Conservation (phyloP, 2,113 vertebrate genomes). For the Uropsilus gracilis region DNA sequence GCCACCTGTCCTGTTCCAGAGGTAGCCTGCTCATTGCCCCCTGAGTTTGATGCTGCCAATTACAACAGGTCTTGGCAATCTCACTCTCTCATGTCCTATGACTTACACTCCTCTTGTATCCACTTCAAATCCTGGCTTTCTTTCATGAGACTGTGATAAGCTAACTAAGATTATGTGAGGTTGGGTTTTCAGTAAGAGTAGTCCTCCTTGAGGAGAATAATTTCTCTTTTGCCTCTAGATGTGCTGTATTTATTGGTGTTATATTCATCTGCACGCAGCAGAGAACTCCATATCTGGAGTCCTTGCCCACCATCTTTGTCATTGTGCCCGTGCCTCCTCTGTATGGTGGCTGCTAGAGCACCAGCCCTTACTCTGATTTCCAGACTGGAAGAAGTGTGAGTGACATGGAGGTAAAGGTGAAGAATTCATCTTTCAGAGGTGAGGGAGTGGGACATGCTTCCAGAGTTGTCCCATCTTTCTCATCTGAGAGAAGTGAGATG, state of each 20-base stretch:
- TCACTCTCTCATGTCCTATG: not conserved
- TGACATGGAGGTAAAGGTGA: not conserved
- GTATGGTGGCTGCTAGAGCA: not conserved
- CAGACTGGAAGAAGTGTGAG: not conserved
- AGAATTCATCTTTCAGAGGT: not conserved
- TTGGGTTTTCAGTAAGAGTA: not conserved
- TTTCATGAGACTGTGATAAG: not conserved
- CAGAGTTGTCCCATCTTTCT: not conserved
- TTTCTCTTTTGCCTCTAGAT: not conserved
- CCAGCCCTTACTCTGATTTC: not conserved
- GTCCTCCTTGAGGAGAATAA: not conserved
- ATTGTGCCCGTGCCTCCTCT: not conserved
- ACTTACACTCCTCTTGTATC: not conserved
- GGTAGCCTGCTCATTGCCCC: not conserved
- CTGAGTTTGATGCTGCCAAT: not conserved
- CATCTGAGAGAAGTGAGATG: not conserved
- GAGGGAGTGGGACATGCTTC: not conserved
- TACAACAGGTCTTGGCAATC: not conserved
- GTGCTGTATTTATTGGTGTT: not conserved
- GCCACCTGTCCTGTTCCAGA: not conserved
- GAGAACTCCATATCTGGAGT: not conserved
- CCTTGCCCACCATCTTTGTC: not conserved
- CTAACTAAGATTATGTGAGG: not conserved
- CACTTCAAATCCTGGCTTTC: not conserved
- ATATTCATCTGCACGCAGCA: not conserved